Conservation (phyloP, 2,888 invertebrate species). For the Andrena praecox region DNA sequence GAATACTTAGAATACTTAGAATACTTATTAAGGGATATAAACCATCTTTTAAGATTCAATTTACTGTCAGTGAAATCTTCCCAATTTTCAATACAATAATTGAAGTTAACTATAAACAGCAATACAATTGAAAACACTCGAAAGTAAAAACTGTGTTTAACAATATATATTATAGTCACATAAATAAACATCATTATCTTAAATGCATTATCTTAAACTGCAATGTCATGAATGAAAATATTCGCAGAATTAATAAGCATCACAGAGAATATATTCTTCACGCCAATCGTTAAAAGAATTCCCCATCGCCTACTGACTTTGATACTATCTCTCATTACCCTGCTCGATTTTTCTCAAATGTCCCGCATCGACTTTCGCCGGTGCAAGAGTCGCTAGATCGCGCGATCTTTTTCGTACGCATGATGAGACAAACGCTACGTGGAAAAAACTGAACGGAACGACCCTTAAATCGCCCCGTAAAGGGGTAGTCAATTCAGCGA, state of each 20-base stretch:
- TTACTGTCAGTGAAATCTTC: too few relatives aligned
- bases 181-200: neutral
- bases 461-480: conserved; percentile 32
- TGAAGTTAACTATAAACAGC: neutral
- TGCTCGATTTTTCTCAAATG: neutral
- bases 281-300: neutral
- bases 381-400: neutral
- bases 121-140: neutral
- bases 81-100: neutral
- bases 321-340: neutral
- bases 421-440: conserved; percentile 2
- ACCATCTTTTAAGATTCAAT: too few relatives aligned
- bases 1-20: too few relatives aligned
- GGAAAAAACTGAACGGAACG: conserved; percentile 12
- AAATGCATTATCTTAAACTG: neutral
- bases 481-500: conserved; percentile 39
- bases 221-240: neutral
- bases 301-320: neutral
- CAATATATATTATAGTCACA: neutral
- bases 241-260: neutral
- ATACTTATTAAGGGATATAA: too few relatives aligned
- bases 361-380: neutral
- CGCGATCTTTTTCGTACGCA: conserved; percentile 1
- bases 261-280: neutral
- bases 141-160: neutral